Conservation (phyloP, 2,797 vertebrate genomes). For the Trematomus bernacchii region DNA sequence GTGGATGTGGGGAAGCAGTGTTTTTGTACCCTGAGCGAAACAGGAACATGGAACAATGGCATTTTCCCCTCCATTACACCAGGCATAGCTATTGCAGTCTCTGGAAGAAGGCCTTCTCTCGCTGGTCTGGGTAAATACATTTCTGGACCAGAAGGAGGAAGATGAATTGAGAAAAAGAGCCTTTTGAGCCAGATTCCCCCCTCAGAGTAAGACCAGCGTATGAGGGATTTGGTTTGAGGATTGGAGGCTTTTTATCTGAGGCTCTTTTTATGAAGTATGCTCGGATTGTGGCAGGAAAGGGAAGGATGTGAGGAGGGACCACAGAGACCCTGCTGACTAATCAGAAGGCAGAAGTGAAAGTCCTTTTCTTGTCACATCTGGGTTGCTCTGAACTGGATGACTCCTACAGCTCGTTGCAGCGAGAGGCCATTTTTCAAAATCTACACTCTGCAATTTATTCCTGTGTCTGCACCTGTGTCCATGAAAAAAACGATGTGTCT, state of each 20-base stretch:
- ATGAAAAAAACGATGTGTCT: slow-evolving; percentile 41
- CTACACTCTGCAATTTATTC: slow-evolving; percentile 43
- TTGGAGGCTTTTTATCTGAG: slow-evolving; percentile 69
- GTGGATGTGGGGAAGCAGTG: slow-evolving; percentile 52
- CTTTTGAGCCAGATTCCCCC: slow-evolving; percentile 48
- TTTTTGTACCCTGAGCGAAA: slow-evolving; percentile 71
- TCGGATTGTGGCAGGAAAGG: slow-evolving; percentile 56
- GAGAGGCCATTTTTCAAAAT: slow-evolving; percentile 72
- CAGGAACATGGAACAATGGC: slow-evolving; percentile 81
- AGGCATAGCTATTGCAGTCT: slow-evolving; percentile 46
- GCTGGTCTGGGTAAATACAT: slow-evolving; percentile 66
- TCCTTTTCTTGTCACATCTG: slow-evolving; percentile 78
- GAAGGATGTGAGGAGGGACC: slow-evolving; percentile 60
- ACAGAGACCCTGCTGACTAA: slow-evolving; percentile 80
- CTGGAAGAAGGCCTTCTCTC: slow-evolving; percentile 59
- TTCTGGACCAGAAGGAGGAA: slow-evolving; percentile 44
- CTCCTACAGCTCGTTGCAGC: slow-evolving; percentile 59
- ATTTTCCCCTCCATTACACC: slow-evolving; percentile 79
- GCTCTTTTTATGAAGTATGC: slow-evolving; percentile 69
- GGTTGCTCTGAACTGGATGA: slow-evolving; percentile 75
- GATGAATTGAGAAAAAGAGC: slow-evolving; percentile 50
- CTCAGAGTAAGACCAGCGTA: slow-evolving; percentile 57
- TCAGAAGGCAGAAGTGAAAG: slow-evolving; percentile 79
- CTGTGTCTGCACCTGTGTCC: slow-evolving; percentile 68
- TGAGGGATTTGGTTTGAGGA: slow-evolving; percentile 76